phyloP scores from a whole-genome alignment of 2,888 invertebrate species.

The Chironomus riparius region DNA sequence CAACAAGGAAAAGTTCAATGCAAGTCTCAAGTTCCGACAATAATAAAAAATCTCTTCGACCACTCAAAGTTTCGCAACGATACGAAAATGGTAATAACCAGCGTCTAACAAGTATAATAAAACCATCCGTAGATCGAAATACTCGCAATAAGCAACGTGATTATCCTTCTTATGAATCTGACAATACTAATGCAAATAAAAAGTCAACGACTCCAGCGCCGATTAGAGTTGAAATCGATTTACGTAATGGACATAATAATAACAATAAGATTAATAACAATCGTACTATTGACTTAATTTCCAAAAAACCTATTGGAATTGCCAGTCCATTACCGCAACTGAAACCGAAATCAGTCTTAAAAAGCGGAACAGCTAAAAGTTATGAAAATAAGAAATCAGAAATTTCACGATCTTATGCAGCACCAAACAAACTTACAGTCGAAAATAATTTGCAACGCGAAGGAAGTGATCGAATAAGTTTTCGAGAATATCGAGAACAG shows the following conservation, averaged over 20 bases:
- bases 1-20: slow-evolving; percentile 8
- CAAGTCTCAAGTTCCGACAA: background rate
- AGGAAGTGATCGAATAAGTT: slow-evolving; percentile 2
- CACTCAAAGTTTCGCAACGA: background rate
- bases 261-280: background rate
- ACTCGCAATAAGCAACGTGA: background rate
- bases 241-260: slow-evolving; percentile 1
- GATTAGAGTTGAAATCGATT: slow-evolving; percentile 13
- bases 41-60: background rate
- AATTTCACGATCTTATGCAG: background rate
- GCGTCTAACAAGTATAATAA: background rate
- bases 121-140: background rate
- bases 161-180: background rate
- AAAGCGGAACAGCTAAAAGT: background rate
- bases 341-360: background rate
- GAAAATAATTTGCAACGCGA: background rate
- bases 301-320: slow-evolving; percentile 7
- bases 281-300: background rate
- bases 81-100: slow-evolving; percentile 14
- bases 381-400: background rate
- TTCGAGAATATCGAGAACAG: slow-evolving; percentile 18
- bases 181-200: background rate
- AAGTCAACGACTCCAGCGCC: slow-evolving; percentile 13
- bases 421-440: background rate
- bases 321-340: slow-evolving; percentile 10